Evolutionary conservation across 2,888 invertebrate genomes (phyloP).

Genomic region (Thelaira solivaga): DNA sequence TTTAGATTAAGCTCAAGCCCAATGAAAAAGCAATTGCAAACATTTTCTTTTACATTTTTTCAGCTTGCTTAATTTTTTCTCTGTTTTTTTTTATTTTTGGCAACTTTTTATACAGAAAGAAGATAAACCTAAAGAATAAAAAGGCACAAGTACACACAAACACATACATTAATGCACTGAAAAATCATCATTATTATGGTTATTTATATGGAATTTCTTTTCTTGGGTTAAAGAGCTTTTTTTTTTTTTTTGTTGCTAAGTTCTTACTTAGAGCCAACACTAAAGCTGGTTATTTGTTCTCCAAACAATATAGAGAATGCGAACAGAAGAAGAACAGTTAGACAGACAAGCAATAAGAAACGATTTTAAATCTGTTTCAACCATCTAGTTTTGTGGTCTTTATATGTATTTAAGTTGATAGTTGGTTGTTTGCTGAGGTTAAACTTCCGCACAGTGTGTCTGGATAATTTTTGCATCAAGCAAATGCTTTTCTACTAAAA

Average conservation of each 20-base stretch:
- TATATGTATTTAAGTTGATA: background rate
- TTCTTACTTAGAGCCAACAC: background rate
- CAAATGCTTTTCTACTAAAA: background rate
- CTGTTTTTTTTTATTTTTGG: slow-evolving; percentile 18
- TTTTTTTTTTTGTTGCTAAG: too few relatives aligned
- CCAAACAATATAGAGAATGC: background rate
- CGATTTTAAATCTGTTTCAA: slow-evolving; percentile 9
- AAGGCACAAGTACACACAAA: slow-evolving; percentile 2
- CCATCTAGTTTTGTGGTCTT: slow-evolving; percentile 15
- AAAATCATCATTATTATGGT: background rate
- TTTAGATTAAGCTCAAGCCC: slow-evolving; percentile 52
- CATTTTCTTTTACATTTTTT: slow-evolving; percentile 1
- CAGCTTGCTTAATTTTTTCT: too few relatives aligned
- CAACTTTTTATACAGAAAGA: background rate
- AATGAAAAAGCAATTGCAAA: slow-evolving; percentile 52
- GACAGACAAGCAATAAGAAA: background rate
- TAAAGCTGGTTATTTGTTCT: slow-evolving; percentile 18
- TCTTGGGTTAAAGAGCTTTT: background rate
- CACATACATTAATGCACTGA: too few relatives aligned
- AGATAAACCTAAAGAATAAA: background rate
- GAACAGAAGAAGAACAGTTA: background rate
- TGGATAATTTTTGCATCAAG: background rate
- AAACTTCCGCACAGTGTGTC: background rate
- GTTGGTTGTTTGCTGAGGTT: background rate
- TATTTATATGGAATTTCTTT: background rate